phyloP scores from a whole-genome alignment of 2,888 invertebrate genomes.

The Drosophila seclusa region DNA sequence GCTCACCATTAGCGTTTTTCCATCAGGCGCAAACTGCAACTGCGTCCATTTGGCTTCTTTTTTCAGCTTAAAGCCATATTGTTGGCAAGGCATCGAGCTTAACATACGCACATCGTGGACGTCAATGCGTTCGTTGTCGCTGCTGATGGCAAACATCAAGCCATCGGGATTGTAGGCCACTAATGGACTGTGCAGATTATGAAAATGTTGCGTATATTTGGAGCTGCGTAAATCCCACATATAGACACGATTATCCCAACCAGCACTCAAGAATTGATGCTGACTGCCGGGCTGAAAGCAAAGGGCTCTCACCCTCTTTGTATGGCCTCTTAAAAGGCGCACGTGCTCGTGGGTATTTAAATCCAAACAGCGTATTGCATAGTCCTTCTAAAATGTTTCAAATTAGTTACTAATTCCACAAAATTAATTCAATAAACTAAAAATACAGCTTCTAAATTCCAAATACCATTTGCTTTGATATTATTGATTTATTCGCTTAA shows the following conservation, averaged over 20 bases:
- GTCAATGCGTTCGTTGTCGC: slow-evolving; percentile 27
- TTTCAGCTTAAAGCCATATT: slow-evolving; percentile 37
- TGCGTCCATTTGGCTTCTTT: slow-evolving; percentile 52
- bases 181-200: slow-evolving; percentile 24
- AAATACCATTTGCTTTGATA: not conserved
- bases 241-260: slow-evolving; percentile 40
- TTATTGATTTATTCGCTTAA: not conserved
- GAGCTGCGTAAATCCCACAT: slow-evolving; percentile 57
- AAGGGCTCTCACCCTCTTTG: slow-evolving; percentile 7
- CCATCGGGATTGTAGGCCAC: slow-evolving; percentile 53
- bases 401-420: not conserved
- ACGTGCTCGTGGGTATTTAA: slow-evolving; percentile 22
- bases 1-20: slow-evolving; percentile 43
- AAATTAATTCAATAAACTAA: not conserved
- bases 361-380: slow-evolving; percentile 46
- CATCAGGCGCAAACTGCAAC: slow-evolving; percentile 56
- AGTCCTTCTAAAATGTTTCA: slow-evolving; percentile 19
- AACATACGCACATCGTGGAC: slow-evolving; percentile 55
- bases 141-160: slow-evolving; percentile 40
- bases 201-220: slow-evolving; percentile 6
- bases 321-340: slow-evolving; percentile 37
- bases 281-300: slow-evolving; percentile 36
- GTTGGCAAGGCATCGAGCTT: slow-evolving; percentile 22
- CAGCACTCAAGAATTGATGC: slow-evolving; percentile 47
- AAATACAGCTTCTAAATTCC: not conserved